Percentiles rank a stretch among this genome's conserved stretches.
These are phyloP conservation scores for Dolichomitus sp. DNA, from an alignment of 2,888 invertebrate species.

Conservation along the genomic window DNA sequence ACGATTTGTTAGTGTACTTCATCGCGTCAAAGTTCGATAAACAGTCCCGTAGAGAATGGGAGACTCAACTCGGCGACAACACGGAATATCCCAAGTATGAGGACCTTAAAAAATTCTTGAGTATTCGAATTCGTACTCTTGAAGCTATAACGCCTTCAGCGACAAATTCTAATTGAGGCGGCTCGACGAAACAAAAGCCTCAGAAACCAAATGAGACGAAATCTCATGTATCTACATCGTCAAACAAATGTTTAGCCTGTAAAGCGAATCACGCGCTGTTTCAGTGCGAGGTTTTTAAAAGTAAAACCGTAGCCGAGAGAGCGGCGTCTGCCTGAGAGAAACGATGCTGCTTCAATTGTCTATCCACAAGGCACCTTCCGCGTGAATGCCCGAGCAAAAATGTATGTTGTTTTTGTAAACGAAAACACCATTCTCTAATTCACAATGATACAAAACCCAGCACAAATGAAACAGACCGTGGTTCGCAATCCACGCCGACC, in stretches of 20 bases:
- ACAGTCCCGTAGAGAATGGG: background rate
- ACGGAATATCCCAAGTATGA: background rate
- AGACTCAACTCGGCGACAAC: background rate
- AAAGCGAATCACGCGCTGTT: background rate
- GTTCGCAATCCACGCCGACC: too few relatives aligned
- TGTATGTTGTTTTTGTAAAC: background rate
- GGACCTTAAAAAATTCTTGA: background rate
- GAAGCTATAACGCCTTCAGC: background rate
- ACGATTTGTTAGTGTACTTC: background rate
- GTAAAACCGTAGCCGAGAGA: background rate
- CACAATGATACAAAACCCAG: background rate
- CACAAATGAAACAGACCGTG: too few relatives aligned
- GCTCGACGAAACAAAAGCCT: background rate
- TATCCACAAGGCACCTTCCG: background rate
- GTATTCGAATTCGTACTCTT: background rate
- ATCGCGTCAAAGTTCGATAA: background rate
- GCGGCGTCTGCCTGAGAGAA: background rate
- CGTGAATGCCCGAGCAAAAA: background rate
- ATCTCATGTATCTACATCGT: background rate
- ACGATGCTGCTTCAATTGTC: slow-evolving; percentile 6
- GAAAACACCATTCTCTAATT: background rate
- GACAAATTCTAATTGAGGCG: background rate
- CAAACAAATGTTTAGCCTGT: background rate
- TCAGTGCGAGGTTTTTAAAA: background rate
- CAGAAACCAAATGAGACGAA: slow-evolving; percentile 4